Evolutionary conservation across 2,797 vertebrate species (phyloP).

Genomic region (Malurus splendens): DNA sequence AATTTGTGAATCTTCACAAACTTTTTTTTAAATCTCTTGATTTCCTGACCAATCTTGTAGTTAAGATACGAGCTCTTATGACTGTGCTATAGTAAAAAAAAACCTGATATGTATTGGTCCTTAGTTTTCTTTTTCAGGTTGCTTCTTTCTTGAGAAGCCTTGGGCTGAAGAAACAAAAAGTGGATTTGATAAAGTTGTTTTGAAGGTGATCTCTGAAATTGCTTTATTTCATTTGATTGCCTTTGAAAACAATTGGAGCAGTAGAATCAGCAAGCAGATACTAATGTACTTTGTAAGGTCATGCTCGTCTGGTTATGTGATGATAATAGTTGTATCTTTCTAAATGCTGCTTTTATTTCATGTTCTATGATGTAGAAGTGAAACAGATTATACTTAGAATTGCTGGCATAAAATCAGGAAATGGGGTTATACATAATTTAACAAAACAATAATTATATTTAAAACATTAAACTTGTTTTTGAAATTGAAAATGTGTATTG

Average conservation of each 20-base stretch:
- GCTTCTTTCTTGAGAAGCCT: background rate
- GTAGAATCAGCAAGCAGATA: background rate
- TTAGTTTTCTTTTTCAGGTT: background rate
- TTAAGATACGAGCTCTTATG: background rate
- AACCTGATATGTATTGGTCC: background rate
- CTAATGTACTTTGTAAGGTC: background rate
- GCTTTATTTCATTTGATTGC: background rate
- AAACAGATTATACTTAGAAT: background rate
- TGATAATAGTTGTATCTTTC: background rate
- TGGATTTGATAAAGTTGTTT: background rate
- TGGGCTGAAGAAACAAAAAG: background rate
- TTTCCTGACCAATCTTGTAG: background rate
- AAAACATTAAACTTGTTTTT: background rate
- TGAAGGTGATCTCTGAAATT: background rate
- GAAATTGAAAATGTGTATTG: background rate
- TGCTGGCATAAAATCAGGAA: background rate
- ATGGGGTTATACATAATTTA: background rate
- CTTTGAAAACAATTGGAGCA: background rate
- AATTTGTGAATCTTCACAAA: background rate
- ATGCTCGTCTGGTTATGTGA: background rate
- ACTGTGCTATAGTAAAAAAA: background rate
- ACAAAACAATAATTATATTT: background rate
- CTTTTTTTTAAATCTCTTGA: background rate
- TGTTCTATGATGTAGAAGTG: background rate
- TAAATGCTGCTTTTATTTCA: background rate